Evolutionary conservation across 1,140 invertebrate species (phyloP).

Genomic region (Hyles vespertilio): DNA sequence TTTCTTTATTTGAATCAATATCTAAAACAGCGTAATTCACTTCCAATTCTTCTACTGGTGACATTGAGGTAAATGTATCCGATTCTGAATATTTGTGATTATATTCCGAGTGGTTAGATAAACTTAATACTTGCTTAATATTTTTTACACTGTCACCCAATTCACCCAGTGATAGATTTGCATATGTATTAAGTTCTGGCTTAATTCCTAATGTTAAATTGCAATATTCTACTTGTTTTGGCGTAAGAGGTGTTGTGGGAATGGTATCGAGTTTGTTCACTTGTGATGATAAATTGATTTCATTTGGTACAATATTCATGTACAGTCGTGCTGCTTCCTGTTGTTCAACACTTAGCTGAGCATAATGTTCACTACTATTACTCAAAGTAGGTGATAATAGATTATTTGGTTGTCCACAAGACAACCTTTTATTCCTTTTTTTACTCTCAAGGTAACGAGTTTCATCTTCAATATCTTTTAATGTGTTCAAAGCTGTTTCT

Average conservation of each 20-base stretch:
- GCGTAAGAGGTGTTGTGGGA: conserved; percentile 53
- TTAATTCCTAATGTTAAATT: conserved; percentile 48
- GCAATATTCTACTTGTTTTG: conserved; percentile 64
- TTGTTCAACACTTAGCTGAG: conserved; percentile 71
- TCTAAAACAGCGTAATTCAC: conserved; percentile 88
- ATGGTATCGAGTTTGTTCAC: conserved; percentile 39
- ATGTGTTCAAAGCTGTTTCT: conserved; percentile 63
- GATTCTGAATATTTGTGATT: conserved; percentile 63
- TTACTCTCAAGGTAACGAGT: conserved; percentile 47
- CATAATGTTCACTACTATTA: conserved; percentile 71
- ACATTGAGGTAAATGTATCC: conserved; percentile 71
- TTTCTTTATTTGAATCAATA: conserved; percentile 76
- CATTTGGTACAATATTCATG: conserved; percentile 79
- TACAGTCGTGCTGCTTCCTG: conserved; percentile 75
- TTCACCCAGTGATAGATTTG: conserved; percentile 80
- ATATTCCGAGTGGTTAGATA: conserved; percentile 29
- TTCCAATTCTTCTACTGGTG: conserved; percentile 71
- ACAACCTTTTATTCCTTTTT: conserved; percentile 44
- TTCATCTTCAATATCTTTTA: conserved; percentile 66
- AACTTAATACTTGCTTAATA: conserved; percentile 36
- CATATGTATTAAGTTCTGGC: conserved; percentile 73
- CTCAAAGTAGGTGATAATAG: conserved; percentile 64
- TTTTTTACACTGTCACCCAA: conserved; percentile 66
- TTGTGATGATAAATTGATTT: conserved; percentile 24
- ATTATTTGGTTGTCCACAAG: conserved; percentile 45